Base-by-base conservation (phyloP, 1,140 invertebrate species). In the Drosophila nigrodunni region DNA sequence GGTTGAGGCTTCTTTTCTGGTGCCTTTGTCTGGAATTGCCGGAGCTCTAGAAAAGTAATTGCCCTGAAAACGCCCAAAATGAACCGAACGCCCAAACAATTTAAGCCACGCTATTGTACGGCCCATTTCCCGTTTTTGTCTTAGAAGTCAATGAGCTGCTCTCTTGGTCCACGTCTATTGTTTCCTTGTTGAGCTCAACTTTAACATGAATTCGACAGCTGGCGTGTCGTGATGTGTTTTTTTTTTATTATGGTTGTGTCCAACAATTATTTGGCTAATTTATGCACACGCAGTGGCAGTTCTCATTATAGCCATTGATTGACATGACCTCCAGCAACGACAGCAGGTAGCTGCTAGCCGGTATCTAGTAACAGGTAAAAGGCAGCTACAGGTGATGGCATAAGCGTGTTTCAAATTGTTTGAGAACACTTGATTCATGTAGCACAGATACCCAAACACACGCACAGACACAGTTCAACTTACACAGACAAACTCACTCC, bases 191-290 rank as follows among this genome's bases (percentile, higher is more conserved):
- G 25, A 35, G 15, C 10, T 64, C 8, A 46, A 57, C 57, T 52
- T 52, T 37, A 55, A 67, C n/a, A 35, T 47, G 43, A 41, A 41
- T 57, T 60, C 52, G 66, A 75, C 78, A 75, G 78, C 70, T 74
- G 74, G 43, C 67, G 61, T 60, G 68, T 62, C 72, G 60, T 70
- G 58, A 60, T 50, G 39, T 55, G 65, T 65, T 62, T 61, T 77
- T 71, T 78, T 18, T 41, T 25, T n/a, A 21, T 35, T 68, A 41
- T 59, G 71, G 15, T 57, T 65, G 61, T 77, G 83, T 80, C 82
- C 30, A 82, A 82, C 72, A 87, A 87, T 87, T 87, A 82, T 87
- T 75, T 88, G 76, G 83, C 83, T 87, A 88, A 87, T 87, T 87
- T 87, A 86, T 88, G 78, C 69, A 54, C 83, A 87, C 79, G 79